phyloP scores from a whole-genome alignment of 2,888 invertebrate genomes.

The Drosophila macrospina region DNA sequence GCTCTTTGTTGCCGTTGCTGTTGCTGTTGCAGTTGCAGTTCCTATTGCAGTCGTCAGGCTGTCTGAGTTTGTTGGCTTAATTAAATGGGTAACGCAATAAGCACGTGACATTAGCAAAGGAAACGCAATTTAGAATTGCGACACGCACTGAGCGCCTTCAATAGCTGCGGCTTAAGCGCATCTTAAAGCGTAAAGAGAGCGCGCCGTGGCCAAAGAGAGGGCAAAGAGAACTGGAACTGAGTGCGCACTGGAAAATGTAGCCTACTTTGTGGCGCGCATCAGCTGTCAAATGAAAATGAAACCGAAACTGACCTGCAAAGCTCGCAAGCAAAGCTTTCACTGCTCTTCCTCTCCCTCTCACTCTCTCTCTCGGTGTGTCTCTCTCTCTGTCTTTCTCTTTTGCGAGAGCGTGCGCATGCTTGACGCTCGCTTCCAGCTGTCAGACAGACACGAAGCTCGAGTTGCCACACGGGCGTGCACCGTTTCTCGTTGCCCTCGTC shows the following conservation, averaged over 20 bases:
- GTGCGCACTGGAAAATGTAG: conserved; percentile 16
- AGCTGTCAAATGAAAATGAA: conserved; percentile 61
- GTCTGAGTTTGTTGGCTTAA: conserved; percentile 37
- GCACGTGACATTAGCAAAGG: conserved; percentile 70
- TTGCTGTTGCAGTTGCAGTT: neutral
- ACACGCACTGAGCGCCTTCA: conserved; percentile 44
- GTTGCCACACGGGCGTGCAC: conserved; percentile 33
- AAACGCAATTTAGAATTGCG: conserved; percentile 66
- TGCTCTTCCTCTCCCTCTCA: neutral
- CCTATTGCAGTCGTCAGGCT: conserved; percentile 17
- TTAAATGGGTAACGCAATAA: conserved; percentile 61
- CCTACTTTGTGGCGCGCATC: conserved; percentile 26
- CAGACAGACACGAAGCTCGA: conserved; percentile 48
- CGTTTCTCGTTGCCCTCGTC: conserved; percentile 20
- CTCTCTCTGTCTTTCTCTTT: neutral
- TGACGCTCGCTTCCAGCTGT: conserved; percentile 63
- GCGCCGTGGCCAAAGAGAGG: neutral
- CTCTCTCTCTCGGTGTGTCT: neutral
- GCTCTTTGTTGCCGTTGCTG: neutral
- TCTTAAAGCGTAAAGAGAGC: conserved; percentile 12
- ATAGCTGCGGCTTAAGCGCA: conserved; percentile 7
- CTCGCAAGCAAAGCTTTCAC: conserved; percentile 52
- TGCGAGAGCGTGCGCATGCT: conserved; percentile 47
- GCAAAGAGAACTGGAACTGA: conserved; percentile 36
- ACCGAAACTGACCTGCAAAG: conserved; percentile 62